Conservation (phyloP, 2,113 vertebrate species). For the Gopherus evgoodei region DNA sequence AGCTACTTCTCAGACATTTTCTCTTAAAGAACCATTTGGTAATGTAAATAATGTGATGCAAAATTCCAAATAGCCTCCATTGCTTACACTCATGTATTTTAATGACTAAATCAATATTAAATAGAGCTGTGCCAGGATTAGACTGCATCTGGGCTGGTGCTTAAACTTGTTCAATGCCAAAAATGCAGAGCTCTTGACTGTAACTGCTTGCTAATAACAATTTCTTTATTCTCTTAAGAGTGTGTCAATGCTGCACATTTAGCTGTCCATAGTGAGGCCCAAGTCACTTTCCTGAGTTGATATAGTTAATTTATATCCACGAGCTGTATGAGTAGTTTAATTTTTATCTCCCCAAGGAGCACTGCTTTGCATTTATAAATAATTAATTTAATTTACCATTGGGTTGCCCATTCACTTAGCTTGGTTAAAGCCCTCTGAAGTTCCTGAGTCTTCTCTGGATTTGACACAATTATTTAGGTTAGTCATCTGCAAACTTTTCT, state of each 20-base stretch:
- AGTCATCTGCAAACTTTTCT: not conserved
- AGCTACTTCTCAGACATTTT: constrained; percentile 1
- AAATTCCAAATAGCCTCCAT: constrained; percentile 26
- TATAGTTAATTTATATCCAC: not conserved
- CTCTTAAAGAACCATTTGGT: not conserved
- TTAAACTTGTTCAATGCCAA: constrained; percentile 6
- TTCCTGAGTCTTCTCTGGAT: not conserved
- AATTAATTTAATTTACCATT: not conserved
- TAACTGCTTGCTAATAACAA: not conserved
- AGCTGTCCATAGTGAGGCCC: not conserved
- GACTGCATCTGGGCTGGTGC: not conserved
- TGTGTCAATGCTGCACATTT: not conserved
- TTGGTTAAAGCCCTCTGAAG: not conserved
- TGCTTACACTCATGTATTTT: constrained; percentile 19
- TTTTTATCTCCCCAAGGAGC: not conserved
- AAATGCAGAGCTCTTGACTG: not conserved
- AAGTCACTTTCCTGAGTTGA: not conserved
- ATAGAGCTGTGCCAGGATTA: not conserved
- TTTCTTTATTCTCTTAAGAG: not conserved
- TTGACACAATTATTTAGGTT: not conserved
- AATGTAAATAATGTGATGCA: constrained; percentile 24
- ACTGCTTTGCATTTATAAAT: not conserved
- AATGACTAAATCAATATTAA: constrained; percentile 29
- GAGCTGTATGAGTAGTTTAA: not conserved
- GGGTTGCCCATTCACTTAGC: not conserved